Conservation (phyloP, 2,113 vertebrate species). For the Candoia aspera region DNA sequence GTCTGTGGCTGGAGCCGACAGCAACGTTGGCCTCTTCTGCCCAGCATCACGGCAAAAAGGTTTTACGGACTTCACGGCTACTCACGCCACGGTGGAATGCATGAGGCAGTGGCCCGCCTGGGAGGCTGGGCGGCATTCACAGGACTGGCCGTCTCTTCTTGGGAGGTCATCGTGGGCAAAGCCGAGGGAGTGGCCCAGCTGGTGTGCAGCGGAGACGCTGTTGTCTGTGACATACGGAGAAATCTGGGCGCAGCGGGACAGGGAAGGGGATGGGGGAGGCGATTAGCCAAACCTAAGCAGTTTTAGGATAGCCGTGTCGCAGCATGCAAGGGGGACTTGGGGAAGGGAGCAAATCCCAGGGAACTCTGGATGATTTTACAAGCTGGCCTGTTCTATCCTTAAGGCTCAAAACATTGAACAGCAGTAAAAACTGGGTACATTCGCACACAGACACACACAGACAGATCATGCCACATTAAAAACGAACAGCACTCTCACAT, state of each 20-base stretch:
- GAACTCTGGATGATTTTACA: too few species aligned
- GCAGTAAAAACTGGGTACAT: background rate
- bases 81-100: background rate
- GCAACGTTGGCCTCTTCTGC: background rate
- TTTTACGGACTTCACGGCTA: background rate
- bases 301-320: too few species aligned
- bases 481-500: too few species aligned
- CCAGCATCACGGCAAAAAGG: background rate
- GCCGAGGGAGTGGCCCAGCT: conserved; percentile 18
- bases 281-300: too few species aligned
- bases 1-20: background rate
- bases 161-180: background rate
- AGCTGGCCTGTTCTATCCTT: too few species aligned
- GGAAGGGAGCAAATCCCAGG: too few species aligned
- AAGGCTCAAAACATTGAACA: background rate
- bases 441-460: too few species aligned
- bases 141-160: fast-evolving
- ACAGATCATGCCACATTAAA: too few species aligned
- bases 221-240: background rate
- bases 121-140: background rate
- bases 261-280: background rate
- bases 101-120: background rate
- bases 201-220: background rate
- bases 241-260: background rate
- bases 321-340: too few species aligned